Base-by-base conservation (phyloP, 1,140 invertebrate genomes). In the Homarus americanus region DNA sequence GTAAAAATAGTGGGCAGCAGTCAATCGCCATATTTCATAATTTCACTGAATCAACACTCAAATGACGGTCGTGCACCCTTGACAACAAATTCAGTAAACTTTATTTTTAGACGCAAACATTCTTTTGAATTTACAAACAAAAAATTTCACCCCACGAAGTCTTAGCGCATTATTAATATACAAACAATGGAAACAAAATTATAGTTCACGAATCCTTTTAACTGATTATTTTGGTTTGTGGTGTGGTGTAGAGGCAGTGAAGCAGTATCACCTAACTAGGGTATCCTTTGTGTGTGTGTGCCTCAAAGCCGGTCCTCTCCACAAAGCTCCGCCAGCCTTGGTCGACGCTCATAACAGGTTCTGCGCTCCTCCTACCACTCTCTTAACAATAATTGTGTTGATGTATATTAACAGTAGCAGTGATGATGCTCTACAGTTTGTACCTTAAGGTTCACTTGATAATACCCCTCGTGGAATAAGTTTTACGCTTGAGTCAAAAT, bases 241-340 rank as follows among this genome's bases (percentile, higher is more conserved):
- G 17, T 10, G 53, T 4, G 10, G 53, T 1, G 15, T 20, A 4
- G 10, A 66, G n/a, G n/a, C 63, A 5, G 20, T 66, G 3, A 66
- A 28, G 58, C 4, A 7, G 63, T 66, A 28, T 28, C 5, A 12
- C n/a, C 63, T 66, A 66, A 66, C 63, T 66, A 66, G 63, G 24
- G 2, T 4, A 66, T 28, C 63, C 63, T 66, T 66, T 66, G 63
- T 66, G 63, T 1, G 63, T 66, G 63, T 5, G 58, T 7, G 63
- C 24, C 63, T 66, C 63, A 66, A 66, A 66, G 63, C 63, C 63
- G 63, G n/a, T 63, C 63, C 63, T 49, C 63, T 28, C n/a, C 63
- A 66, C 63, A 66, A 66, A 66, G 63, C 63, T 66, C 63, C n/a
- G 24, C n/a, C 63, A 28, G 20, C n/a, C 63, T 28, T 66, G 20